Conservation (phyloP, 2,113 vertebrate genomes). For the Peromyscus californicus region DNA sequence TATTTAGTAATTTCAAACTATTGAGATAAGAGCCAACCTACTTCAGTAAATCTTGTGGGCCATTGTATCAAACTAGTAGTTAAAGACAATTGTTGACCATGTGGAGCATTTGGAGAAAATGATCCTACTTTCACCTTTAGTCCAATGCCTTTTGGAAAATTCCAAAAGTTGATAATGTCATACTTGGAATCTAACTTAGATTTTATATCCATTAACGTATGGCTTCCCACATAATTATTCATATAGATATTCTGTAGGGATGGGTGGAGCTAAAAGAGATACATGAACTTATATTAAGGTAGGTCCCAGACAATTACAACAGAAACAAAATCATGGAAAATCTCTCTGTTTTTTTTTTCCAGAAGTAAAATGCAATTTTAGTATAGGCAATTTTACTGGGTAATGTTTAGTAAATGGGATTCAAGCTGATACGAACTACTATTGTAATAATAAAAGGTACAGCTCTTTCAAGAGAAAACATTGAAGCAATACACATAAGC, state of each 20-base stretch:
- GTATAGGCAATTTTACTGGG: too few relatives aligned
- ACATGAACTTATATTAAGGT: too few relatives aligned
- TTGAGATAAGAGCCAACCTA: neutral
- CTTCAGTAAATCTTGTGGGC: neutral
- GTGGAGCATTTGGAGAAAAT: neutral
- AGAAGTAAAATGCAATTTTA: too few relatives aligned
- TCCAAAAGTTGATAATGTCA: neutral
- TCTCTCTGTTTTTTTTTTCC: too few relatives aligned
- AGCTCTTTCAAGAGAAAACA: too few relatives aligned
- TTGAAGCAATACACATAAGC: too few relatives aligned
- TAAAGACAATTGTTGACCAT: neutral
- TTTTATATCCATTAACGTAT: neutral
- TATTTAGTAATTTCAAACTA: neutral
- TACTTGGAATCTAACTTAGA: neutral
- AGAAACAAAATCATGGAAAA: neutral
- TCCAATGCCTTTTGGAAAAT: neutral
- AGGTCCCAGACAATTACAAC: neutral
- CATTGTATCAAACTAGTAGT: neutral
- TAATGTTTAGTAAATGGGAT: too few relatives aligned
- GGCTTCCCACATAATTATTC: neutral
- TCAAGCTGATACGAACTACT: too few relatives aligned
- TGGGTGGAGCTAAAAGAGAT: too few relatives aligned
- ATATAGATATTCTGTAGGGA: neutral
- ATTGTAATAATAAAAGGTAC: too few relatives aligned
- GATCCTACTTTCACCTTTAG: neutral